phyloP scores from a whole-genome alignment of 2,888 invertebrate species.

The Temnothorax rugatulus region DNA sequence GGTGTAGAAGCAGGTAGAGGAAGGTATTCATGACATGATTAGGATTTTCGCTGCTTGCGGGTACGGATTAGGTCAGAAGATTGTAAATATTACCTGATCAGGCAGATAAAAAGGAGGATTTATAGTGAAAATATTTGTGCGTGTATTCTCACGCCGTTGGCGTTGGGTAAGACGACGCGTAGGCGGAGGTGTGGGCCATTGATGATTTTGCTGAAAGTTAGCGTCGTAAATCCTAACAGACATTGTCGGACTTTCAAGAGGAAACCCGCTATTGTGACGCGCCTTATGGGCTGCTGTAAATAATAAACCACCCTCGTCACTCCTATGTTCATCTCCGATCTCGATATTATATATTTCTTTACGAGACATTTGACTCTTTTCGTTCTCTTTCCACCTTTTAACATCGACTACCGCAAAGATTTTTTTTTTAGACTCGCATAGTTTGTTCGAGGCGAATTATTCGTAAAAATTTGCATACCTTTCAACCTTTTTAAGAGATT shows the following conservation, averaged over 20 bases:
- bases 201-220: conserved; percentile 86
- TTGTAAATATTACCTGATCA: conserved; percentile 78
- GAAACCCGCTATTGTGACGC: conserved; percentile 86
- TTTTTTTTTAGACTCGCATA: neutral
- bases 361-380: conserved; percentile 51
- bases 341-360: conserved; percentile 41
- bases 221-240: conserved; percentile 83
- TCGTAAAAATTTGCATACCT: neutral
- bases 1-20: conserved; percentile 59
- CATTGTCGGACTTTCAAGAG: conserved; percentile 85
- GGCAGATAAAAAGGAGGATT: conserved; percentile 81
- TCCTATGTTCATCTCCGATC: conserved; percentile 53
- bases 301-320: conserved; percentile 75
- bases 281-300: conserved; percentile 84
- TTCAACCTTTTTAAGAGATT: neutral
- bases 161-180: conserved; percentile 65
- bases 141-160: conserved; percentile 74
- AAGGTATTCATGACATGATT: conserved; percentile 60
- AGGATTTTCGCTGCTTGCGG: conserved; percentile 32
- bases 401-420: neutral
- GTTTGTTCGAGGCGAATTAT: neutral
- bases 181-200: conserved; percentile 78
- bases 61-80: conserved; percentile 79
- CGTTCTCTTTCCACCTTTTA: conserved; percentile 17
- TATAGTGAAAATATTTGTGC: conserved; percentile 84